Percentiles rank a stretch among this genome's conserved stretches.
These are phyloP conservation scores for Lepetodrilus schrolli DNA, from an alignment of 2,888 invertebrate species.

Conservation along the genomic window DNA sequence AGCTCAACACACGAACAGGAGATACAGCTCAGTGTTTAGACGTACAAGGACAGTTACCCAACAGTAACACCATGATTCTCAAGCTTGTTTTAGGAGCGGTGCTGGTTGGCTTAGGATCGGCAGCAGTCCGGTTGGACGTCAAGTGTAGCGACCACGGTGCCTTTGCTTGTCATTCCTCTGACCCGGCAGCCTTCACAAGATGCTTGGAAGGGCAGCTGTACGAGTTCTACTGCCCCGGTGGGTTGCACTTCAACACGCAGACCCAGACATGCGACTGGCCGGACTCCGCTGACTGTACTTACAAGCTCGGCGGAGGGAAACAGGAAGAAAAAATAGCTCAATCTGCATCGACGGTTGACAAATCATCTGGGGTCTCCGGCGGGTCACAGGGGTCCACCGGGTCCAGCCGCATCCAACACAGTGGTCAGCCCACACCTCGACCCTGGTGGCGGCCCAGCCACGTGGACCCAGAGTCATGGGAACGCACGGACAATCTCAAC, in stretches of 20 bases:
- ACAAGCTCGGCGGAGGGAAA: background rate
- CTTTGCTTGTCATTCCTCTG: conserved; percentile 42
- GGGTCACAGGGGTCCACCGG: background rate
- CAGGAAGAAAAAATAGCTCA: background rate
- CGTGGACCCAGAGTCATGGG: conserved; percentile 40
- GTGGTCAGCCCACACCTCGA: conserved; percentile 9
- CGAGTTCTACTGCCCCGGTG: conserved; percentile 46
- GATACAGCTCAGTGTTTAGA: background rate
- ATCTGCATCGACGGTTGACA: background rate
- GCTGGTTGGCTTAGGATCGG: background rate
- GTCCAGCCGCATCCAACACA: background rate
- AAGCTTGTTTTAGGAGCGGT: background rate
- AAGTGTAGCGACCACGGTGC: conserved; percentile 35
- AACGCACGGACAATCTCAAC: conserved; percentile 34
- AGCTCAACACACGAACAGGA: no score
- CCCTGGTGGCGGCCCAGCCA: conserved; percentile 47
- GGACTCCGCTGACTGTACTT: conserved; percentile 44
- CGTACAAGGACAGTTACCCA: background rate
- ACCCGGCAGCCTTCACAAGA: conserved; percentile 44
- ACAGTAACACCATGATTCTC: background rate
- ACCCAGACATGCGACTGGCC: conserved; percentile 59
- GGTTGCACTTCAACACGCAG: conserved; percentile 51
- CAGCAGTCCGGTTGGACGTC: conserved; percentile 24
- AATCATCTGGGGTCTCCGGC: background rate
- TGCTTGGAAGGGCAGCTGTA: conserved; percentile 45